Evolutionary conservation across 2,888 invertebrate genomes (phyloP), one percentile per base, ranked within the genome.

Genomic region (Lasioglossum villosulum): DNA sequence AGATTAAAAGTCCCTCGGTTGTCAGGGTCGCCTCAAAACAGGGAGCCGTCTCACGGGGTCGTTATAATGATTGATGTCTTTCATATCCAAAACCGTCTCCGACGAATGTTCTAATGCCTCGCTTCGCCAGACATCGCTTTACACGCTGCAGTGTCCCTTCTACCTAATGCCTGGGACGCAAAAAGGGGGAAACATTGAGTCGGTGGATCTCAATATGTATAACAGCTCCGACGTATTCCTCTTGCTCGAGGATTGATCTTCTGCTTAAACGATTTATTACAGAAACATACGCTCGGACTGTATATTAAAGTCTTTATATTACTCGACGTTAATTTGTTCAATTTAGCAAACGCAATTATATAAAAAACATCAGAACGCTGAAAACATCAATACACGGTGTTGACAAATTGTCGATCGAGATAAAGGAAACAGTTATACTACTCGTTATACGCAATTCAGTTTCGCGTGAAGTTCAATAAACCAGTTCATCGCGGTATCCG

Each of bases 41-140:
- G 88, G 87, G 81, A 78, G 71, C 79, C 76, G 82, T 82, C 78
- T 77, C 80, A 34, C 80, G 59, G 78, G 82, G 79, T 87, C 88
- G 86, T 88, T 88, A 88, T 86, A 88, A 88, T 88, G 88, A 88
- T 88, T 86, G 88, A 88, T 88, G 88, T 83, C 82, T 80, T 83
- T 87, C 85, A 88, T 88, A 87, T 87, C 87, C 85, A 86, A 85
- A 85, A 81, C 75, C 86, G 85, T 83, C 83, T 59, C 52, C 83
- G 80, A 83, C 84, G 87, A 87, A 71, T 87, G 83, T 83, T 87
- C 86, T 80, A 80, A 86, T 82, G 86, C 76, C 85, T 76, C 74
- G 78, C 76, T 74, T 80, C 84, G 82, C 52, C 82, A 70, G 75
- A 48, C 80, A 68, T 27, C 86, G 82, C 77, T 82, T 80, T 80